phyloP scores from a whole-genome alignment of 2,888 invertebrate genomes.

The Scotopteryx bipunctaria region DNA sequence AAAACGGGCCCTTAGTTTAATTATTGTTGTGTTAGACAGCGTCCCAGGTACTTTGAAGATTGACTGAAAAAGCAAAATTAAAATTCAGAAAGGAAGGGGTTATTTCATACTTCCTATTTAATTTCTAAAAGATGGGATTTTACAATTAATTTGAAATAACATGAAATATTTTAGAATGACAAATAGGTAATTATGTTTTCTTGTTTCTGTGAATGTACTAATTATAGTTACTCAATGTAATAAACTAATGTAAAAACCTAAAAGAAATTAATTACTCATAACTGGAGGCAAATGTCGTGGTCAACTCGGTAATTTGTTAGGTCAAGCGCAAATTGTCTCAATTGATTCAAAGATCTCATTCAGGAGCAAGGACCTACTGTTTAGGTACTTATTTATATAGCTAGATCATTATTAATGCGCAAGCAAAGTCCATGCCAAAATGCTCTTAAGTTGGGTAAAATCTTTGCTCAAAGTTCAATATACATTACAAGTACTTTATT shows the following conservation, averaged over 20 bases:
- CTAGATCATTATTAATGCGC: too few relatives aligned
- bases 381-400: not conserved
- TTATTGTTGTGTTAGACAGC: conserved; percentile 86
- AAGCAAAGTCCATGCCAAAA: too few relatives aligned
- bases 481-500: too few relatives aligned
- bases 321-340: conserved; percentile 28
- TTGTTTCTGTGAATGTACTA: too few relatives aligned
- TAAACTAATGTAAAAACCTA: not conserved
- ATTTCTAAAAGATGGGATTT: too few relatives aligned
- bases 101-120: too few relatives aligned
- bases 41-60: conserved; percentile 93
- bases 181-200: too few relatives aligned
- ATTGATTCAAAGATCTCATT: conserved; percentile 23
- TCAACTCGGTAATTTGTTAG: conserved; percentile 24
- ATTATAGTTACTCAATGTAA: too few relatives aligned
- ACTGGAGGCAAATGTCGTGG: conserved; percentile 4
- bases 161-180: too few relatives aligned
- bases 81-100: not conserved
- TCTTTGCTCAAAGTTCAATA: too few relatives aligned
- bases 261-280: conserved; percentile 6
- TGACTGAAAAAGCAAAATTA: conserved; percentile 81
- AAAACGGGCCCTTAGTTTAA: conserved; percentile 84
- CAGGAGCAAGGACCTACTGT: not conserved
- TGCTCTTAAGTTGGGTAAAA: too few relatives aligned
- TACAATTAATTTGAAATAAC: too few relatives aligned